A percentile compares a stretch with the other conserved stretches of the same genome.
phyloP scores from a whole-genome alignment of 2,888 invertebrate genomes.

The Dicyrtoma fusca region DNA sequence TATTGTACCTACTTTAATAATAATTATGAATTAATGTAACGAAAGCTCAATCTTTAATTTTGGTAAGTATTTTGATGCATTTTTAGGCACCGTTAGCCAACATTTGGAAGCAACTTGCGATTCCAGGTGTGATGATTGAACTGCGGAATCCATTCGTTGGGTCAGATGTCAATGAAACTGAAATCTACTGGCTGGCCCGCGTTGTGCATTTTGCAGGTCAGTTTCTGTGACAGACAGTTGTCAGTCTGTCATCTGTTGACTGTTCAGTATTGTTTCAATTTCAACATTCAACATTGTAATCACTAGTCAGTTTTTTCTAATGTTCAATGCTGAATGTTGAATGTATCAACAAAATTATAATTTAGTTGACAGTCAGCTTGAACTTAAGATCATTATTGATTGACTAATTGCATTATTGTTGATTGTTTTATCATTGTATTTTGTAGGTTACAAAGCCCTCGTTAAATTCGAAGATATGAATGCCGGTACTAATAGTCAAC shows the following conservation, averaged over 20 bases:
- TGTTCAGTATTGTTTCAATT: no score
- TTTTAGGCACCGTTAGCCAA: slow-evolving; percentile 41
- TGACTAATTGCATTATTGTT: background rate
- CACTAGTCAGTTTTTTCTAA: no score
- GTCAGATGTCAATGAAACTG: background rate
- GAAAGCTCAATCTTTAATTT: no score
- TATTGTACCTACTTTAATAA: no score
- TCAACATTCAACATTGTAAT: no score
- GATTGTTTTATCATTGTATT: background rate
- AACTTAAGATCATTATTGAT: background rate
- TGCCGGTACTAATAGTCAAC: background rate
- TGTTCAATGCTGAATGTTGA: no score
- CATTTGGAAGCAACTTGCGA: slow-evolving; percentile 39
- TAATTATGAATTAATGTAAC: no score
- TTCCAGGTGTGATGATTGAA: slow-evolving; percentile 39
- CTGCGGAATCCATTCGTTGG: slow-evolving; percentile 37
- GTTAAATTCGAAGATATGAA: slow-evolving; percentile 43
- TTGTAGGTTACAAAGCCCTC: slow-evolving; percentile 48
- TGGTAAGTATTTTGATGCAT: no score
- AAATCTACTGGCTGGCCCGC: slow-evolving; percentile 44
- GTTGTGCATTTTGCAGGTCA: slow-evolving; percentile 47
- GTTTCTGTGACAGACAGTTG: background rate
- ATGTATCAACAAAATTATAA: no score
- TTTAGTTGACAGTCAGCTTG: no score
- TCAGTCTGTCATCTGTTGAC: no score